These are phyloP conservation scores for Actinostola sp. DNA, from an alignment of 92 coral and sea anemone species.

Conservation along the genomic window DNA sequence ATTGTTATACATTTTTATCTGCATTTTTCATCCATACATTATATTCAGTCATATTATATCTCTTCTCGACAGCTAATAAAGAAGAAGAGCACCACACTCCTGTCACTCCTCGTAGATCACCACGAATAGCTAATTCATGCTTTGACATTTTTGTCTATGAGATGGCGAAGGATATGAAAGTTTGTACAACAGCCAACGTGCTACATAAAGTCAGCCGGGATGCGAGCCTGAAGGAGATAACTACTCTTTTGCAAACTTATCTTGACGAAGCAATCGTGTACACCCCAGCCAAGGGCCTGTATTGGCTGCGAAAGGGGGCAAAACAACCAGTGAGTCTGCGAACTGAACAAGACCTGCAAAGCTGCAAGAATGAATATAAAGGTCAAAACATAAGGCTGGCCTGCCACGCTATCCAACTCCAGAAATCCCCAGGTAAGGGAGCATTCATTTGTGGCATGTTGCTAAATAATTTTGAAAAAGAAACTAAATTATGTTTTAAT, in stretches of 20 bases:
- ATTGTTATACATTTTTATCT: background rate
- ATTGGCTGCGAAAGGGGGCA: slow-evolving; percentile 36
- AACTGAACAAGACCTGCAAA: slow-evolving; percentile 22
- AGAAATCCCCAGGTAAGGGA: background rate
- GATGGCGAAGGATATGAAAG: slow-evolving; percentile 5
- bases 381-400: background rate
- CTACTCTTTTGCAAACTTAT: background rate
- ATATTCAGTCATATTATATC: background rate
- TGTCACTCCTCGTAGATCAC: slow-evolving; percentile 39
- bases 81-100: too few relatives aligned
- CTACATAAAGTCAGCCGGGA: slow-evolving; percentile 13
- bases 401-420: slow-evolving; percentile 1
- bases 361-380: slow-evolving; percentile 25
- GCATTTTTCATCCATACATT: background rate
- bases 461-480: background rate
- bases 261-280: background rate
- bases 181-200: slow-evolving; percentile 4
- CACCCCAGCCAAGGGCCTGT: slow-evolving; percentile 25
- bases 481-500: too few relatives aligned
- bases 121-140: slow-evolving; percentile 13
- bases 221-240: background rate
- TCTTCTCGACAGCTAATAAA: too few relatives aligned
- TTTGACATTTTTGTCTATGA: slow-evolving; percentile 17
- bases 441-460: background rate
- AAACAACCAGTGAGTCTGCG: slow-evolving; percentile 37